phyloP scores from a whole-genome alignment of 2,113 vertebrate species.

The human region GRCh38 chrX:68314501-68315000 shows the following conservation, averaged over 20 bases:
- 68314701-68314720: neutral
- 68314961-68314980: neutral
- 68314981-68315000: neutral
- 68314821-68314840: neutral
- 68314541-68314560: too few species aligned
- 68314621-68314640: too few species aligned
- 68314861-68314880: neutral
- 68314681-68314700: neutral
- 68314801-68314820: neutral
- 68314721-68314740: neutral
- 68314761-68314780: neutral
- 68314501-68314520: too few species aligned
- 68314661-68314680: too few species aligned
- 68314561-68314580: too few species aligned
- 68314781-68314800: neutral
- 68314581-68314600: too few species aligned
- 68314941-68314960: neutral
- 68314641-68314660: too few species aligned
- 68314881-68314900: neutral
- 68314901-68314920: neutral
- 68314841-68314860: neutral
- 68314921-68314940: neutral
- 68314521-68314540: too few species aligned
- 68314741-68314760: neutral
- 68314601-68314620: too few species aligned